Evolutionary conservation across 2,888 invertebrate species (phyloP), one percentile per base, ranked within the genome.

Genomic region (Acanthopleura granulata): DNA sequence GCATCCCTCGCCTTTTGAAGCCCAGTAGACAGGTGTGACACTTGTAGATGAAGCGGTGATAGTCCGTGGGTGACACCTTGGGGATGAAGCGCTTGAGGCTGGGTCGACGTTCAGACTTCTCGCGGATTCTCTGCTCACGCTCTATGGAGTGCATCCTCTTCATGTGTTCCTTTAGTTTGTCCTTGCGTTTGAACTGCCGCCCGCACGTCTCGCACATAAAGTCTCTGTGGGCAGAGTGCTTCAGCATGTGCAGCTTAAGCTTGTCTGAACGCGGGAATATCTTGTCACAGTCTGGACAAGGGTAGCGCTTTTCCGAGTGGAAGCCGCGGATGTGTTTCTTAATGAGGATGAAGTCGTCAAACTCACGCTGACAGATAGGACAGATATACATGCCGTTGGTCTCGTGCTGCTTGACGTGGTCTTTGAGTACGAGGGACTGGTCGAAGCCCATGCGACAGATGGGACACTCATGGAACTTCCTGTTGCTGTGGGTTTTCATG

Each of bases 1-100:
- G 90, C 94, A 95, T 95, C 1, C 96, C 96, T 79, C 96, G 93
- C 74, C 96, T 92, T 91, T 96, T 94, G 87, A 95, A 95, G 78
- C 95, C 94, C 49, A 95, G 91, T 86, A 94, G 90, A 89, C 95
- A 95, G 72, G 93, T 92, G 83, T 94, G 93, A 87, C 95, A 95
- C 88, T 95, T 95, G 90, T 94, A 95, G 77, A 94, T 93, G 87
- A 94, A 95, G 72, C 94, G 92, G 86, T 94, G 93, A 87, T 94
- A 94, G 90, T 94, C 94, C 16, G 93, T 93, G 0, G 94, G 93
- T 16, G 83, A 78, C 12, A 92, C 92, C 89, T 93, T 93, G 49
- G 93, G 93, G 76, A 92, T 90, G 81, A 93, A 92, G 84, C 93
- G 93, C 83, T 92, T 93, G 22, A 74, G 9, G 73, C 74, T 25